phyloP scores from a whole-genome alignment of 2,888 invertebrate genomes.

The Sericinus montela region DNA sequence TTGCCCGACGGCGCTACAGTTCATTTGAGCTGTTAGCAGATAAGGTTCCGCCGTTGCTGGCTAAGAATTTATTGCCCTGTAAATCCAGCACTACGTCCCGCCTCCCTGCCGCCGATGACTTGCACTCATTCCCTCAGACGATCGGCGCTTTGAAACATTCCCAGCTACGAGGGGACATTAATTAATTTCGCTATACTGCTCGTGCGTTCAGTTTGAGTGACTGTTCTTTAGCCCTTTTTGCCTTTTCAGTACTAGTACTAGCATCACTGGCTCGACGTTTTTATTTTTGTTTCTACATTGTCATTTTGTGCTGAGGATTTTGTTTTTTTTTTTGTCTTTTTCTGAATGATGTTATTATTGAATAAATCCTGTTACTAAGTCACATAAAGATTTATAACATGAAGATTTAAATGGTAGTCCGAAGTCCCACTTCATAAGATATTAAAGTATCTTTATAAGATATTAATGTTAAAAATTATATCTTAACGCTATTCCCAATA shows the following conservation, averaged over 20 bases:
- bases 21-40: conserved; percentile 69
- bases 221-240: conserved; percentile 46
- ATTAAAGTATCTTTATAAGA: too few species aligned
- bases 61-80: conserved; percentile 66
- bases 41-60: conserved; percentile 57
- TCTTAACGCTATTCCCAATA: too few species aligned
- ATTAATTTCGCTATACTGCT: conserved; percentile 66
- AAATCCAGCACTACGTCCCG: conserved; percentile 45
- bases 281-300: conserved; percentile 19
- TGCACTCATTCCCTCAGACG: conserved; percentile 52
- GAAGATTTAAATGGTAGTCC: too few species aligned
- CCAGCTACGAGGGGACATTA: conserved; percentile 57
- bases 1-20: conserved; percentile 46
- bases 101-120: conserved; percentile 54
- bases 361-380: too few species aligned
- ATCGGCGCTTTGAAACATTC: conserved; percentile 58
- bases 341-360: too few species aligned
- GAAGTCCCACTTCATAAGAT: too few species aligned
- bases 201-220: conserved; percentile 55
- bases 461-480: too few species aligned
- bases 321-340: neutral
- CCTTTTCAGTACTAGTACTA: conserved; percentile 28
- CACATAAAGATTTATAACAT: too few species aligned
- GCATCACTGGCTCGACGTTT: conserved; percentile 20
- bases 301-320: conserved; percentile 7